Conservation (phyloP, 2,888 invertebrate genomes). For the Drosophila mettleri region DNA sequence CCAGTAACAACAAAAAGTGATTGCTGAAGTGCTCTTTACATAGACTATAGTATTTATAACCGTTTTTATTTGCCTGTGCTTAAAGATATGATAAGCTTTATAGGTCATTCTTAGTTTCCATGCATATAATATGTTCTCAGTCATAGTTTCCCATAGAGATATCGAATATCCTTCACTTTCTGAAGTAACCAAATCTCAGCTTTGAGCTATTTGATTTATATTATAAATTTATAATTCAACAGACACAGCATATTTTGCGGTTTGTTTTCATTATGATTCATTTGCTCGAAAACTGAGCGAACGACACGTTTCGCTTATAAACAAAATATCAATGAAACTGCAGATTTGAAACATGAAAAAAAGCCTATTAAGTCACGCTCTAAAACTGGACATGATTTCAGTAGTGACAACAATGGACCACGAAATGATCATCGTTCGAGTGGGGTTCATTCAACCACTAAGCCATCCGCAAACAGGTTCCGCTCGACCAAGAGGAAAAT, state of each 20-base stretch:
- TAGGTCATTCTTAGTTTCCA: neutral
- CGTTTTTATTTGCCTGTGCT: neutral
- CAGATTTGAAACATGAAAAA: conserved; percentile 5
- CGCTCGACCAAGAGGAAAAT: conserved; percentile 41
- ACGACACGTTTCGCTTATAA: conserved; percentile 24
- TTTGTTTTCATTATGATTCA: conserved; percentile 34
- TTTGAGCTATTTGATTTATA: neutral
- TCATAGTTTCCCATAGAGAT: too few relatives aligned
- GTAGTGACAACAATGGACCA: conserved; percentile 58
- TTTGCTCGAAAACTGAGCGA: neutral
- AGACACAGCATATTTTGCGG: neutral
- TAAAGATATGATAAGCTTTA: conserved; percentile 4
- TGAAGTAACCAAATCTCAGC: neutral
- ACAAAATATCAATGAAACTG: conserved; percentile 11
- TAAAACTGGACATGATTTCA: conserved; percentile 56
- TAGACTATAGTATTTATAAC: neutral
- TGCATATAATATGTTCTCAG: neutral
- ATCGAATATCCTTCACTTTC: too few relatives aligned
- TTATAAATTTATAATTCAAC: neutral
- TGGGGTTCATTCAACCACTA: conserved; percentile 75
- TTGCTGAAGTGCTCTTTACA: neutral
- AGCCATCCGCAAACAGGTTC: conserved; percentile 67
- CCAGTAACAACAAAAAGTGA: neutral
- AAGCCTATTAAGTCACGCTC: conserved; percentile 56
- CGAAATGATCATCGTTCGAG: conserved; percentile 26